phyloP scores from a whole-genome alignment of 2,113 vertebrate genomes.

The Heptranchias perlo region DNA sequence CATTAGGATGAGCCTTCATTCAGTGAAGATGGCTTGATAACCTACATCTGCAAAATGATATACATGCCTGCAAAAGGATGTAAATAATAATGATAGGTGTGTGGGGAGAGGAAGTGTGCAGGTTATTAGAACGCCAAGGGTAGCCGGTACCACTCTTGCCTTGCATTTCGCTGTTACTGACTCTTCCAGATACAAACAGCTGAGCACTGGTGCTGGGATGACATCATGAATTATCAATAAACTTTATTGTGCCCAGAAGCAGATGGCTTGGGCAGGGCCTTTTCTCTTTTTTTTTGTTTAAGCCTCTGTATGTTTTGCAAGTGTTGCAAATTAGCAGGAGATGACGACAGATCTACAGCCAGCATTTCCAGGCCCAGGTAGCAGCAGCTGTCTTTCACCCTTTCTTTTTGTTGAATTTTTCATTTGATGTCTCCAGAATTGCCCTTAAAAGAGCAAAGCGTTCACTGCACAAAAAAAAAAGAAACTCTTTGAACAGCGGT shows the following conservation, averaged over 20 bases:
- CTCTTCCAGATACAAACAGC: conserved; percentile 41
- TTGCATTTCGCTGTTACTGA: neutral
- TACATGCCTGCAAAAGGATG: neutral
- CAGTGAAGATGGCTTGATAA: neutral
- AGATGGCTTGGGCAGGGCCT: conserved; percentile 53
- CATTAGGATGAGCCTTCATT: neutral
- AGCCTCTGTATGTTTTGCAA: conserved; percentile 50
- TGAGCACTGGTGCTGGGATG: conserved; percentile 44
- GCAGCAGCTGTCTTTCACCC: conserved; percentile 60
- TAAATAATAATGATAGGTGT: neutral
- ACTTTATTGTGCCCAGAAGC: conserved; percentile 56
- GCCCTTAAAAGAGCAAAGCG: neutral
- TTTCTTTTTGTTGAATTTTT: conserved; percentile 51
- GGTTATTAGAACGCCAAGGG: neutral
- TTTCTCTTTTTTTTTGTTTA: conserved; percentile 35
- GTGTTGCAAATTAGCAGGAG: conserved; percentile 50
- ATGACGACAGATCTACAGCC: conserved; percentile 58
- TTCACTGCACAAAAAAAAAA: conserved; percentile 45
- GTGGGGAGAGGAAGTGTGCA: neutral
- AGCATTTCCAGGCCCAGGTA: conserved; percentile 53
- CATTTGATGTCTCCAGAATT: conserved; percentile 62
- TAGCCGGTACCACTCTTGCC: neutral
- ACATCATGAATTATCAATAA: conserved; percentile 53
- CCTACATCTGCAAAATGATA: conserved; percentile 4
- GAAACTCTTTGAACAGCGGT: conserved; percentile 70